Conservation (phyloP, 2,888 invertebrate genomes). For the Torymus texanus region DNA sequence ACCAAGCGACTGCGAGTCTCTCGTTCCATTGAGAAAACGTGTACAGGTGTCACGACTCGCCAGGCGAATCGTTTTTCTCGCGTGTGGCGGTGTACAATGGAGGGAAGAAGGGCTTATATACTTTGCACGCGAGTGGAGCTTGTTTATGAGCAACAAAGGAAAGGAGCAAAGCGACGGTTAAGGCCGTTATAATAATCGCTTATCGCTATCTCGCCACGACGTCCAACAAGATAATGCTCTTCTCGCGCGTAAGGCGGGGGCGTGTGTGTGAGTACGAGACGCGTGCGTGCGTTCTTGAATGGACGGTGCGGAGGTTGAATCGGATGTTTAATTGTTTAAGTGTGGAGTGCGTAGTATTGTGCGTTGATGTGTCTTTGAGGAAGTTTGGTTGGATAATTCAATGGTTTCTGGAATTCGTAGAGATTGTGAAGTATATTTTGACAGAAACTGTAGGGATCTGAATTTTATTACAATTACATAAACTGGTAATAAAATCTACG, state of each 20-base stretch:
- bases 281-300: neutral
- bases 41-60: constrained; percentile 33
- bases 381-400: no score
- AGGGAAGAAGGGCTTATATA: neutral
- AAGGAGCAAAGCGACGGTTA: constrained; percentile 9
- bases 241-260: constrained; percentile 16
- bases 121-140: neutral
- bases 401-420: no score
- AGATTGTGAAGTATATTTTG: no score
- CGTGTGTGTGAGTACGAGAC: constrained; percentile 6
- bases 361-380: no score
- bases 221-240: constrained; percentile 49
- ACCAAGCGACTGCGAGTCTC: no score
- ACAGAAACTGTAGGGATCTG: no score
- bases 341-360: no score
- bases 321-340: no score
- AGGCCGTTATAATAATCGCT: neutral
- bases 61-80: constrained; percentile 37
- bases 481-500: no score
- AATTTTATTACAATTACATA: no score
- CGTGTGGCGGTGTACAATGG: no score
- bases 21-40: neutral
- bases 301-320: no score
- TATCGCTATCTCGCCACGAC: constrained; percentile 18
- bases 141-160: constrained; percentile 13